phyloP scores from a whole-genome alignment of 2,888 invertebrate species.

The Patella caerulea region DNA sequence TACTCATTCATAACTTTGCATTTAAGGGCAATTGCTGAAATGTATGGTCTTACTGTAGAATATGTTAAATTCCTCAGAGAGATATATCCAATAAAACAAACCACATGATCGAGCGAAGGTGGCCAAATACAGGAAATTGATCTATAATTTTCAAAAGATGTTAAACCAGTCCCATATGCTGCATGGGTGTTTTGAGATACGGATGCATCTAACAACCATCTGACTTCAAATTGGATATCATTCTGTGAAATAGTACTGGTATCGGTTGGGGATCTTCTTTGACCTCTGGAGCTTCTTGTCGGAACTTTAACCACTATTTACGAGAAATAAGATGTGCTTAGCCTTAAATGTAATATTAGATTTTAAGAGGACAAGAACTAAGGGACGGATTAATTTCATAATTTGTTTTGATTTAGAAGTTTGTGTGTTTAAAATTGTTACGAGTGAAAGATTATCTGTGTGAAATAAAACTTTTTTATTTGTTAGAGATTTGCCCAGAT shows the following conservation, averaged over 20 bases:
- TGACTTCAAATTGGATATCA: constrained; percentile 3
- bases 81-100: background rate
- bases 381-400: constrained; percentile 20
- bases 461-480: constrained; percentile 15
- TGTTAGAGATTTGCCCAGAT: background rate
- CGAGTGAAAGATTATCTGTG: constrained; percentile 19
- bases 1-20: background rate
- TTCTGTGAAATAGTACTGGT: background rate
- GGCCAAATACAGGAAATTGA: background rate
- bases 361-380: constrained; percentile 13
- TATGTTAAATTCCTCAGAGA: background rate
- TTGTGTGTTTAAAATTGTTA: constrained; percentile 18
- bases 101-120: background rate
- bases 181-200: background rate
- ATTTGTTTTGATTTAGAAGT: constrained; percentile 12
- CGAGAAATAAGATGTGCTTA: constrained; percentile 25
- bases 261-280: constrained; percentile 11
- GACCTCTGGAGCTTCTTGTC: constrained; percentile 3
- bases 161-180: background rate
- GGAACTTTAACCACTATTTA: constrained; percentile 18
- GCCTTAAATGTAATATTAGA: constrained; percentile 16
- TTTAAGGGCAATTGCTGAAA: background rate
- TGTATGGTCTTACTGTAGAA: background rate
- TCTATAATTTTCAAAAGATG: background rate
- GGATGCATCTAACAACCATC: background rate